A percentile compares a stretch with the other conserved stretches of the same genome.
Evolutionary conservation across 2,113 vertebrate species (phyloP).

Genomic region (Falcunculus frontatus): DNA sequence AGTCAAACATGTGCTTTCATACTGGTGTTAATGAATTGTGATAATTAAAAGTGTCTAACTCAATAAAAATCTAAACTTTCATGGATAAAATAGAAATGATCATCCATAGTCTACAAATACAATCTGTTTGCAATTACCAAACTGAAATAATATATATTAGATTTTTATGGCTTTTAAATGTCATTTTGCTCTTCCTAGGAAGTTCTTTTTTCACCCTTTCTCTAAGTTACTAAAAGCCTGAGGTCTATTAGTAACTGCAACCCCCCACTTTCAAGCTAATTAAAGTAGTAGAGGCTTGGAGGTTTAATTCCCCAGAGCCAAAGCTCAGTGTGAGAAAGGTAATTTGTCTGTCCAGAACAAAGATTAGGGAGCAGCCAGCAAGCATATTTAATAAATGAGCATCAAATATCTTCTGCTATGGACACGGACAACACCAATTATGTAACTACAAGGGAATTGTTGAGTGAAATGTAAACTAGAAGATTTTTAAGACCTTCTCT

Average conservation of each 20-base stretch:
- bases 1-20: slow-evolving; percentile 63
- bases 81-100: slow-evolving; percentile 61
- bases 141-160: slow-evolving; percentile 76
- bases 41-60: slow-evolving; percentile 66
- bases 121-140: slow-evolving; percentile 76
- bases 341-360: slow-evolving; percentile 99
- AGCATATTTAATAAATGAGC: slow-evolving; percentile 97
- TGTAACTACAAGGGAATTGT: slow-evolving; percentile 71
- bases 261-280: slow-evolving; percentile 96
- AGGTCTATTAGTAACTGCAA: slow-evolving; percentile 93
- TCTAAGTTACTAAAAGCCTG: slow-evolving; percentile 89
- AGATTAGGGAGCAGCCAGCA: slow-evolving; percentile 90
- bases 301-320: slow-evolving; percentile 93
- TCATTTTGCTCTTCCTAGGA: slow-evolving; percentile 77
- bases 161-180: slow-evolving; percentile 81
- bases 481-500: slow-evolving; percentile 48
- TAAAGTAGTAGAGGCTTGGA: slow-evolving; percentile 94
- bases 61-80: slow-evolving; percentile 64
- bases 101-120: slow-evolving; percentile 64
- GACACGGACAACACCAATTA: slow-evolving; percentile 88
- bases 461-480: slow-evolving; percentile 69
- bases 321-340: slow-evolving; percentile 93
- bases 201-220: slow-evolving; percentile 79
- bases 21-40: slow-evolving; percentile 60
- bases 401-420: slow-evolving; percentile 85